phyloP scores from a whole-genome alignment of 2,113 vertebrate species.

The Neodon shergylaensis region DNA sequence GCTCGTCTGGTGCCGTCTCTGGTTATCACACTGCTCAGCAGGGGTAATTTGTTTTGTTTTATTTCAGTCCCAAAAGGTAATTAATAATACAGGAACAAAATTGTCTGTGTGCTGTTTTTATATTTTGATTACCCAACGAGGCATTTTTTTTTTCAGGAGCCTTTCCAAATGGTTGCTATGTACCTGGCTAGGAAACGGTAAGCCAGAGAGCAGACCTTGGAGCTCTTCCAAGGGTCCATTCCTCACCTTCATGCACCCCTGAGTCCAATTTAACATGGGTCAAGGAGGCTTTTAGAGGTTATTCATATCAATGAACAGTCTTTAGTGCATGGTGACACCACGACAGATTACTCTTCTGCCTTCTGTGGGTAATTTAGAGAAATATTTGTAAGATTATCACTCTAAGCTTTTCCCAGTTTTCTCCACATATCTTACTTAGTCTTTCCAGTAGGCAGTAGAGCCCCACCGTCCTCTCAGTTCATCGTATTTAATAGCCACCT shows the following conservation, averaged over 20 bases:
- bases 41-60: constrained; percentile 80
- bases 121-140: constrained; percentile 66
- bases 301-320: neutral
- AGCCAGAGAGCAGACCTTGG: constrained; percentile 26
- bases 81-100: constrained; percentile 77
- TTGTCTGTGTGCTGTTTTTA: constrained; percentile 57
- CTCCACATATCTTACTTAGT: neutral
- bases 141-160: constrained; percentile 50
- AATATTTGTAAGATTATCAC: neutral
- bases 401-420: neutral
- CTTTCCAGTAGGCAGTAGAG: neutral
- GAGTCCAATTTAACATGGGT: neutral
- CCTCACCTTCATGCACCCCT: constrained; percentile 24
- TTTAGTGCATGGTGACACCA: neutral
- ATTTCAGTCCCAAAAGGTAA: constrained; percentile 76
- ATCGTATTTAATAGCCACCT: neutral
- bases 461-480: neutral
- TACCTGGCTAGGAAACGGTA: constrained; percentile 37
- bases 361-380: constrained; percentile 26
- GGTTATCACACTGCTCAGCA: constrained; percentile 74
- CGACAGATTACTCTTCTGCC: neutral
- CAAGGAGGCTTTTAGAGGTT: neutral
- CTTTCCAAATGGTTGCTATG: constrained; percentile 64
- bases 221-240: constrained; percentile 62
- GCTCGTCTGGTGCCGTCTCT: constrained; percentile 72